These are phyloP conservation scores for Mythimna ferrago DNA, from an alignment of 2,888 invertebrate genomes.

Conservation along the genomic window DNA sequence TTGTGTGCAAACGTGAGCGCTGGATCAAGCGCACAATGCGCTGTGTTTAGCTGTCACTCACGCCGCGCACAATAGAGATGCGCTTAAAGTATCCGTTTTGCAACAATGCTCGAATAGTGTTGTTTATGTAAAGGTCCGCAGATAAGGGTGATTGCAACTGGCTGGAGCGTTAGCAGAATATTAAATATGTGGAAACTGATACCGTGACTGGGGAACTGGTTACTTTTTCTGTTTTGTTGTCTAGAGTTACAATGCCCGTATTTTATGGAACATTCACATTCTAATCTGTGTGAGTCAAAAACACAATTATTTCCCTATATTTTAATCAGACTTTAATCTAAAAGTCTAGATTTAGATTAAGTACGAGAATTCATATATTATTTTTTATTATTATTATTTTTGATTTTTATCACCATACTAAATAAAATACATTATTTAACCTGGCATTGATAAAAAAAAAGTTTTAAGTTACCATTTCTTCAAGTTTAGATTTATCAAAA, in stretches of 20 bases:
- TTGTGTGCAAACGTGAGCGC: slow-evolving; percentile 56
- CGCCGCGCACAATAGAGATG: slow-evolving; percentile 77
- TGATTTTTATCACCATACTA: background rate
- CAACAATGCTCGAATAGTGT: slow-evolving; percentile 74
- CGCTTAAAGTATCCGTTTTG: slow-evolving; percentile 75
- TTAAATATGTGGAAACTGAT: slow-evolving; percentile 39
- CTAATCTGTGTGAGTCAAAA: background rate
- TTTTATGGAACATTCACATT: background rate
- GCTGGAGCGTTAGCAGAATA: slow-evolving; percentile 70
- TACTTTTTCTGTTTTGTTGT: background rate
- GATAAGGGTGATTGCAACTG: slow-evolving; percentile 82
- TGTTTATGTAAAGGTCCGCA: slow-evolving; percentile 73
- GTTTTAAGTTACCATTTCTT: background rate
- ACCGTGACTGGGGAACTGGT: background rate
- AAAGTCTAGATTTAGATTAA: too few species aligned
- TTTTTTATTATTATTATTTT: background rate
- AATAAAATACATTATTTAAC: background rate
- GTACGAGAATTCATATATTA: too few species aligned
- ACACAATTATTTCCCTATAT: too few species aligned
- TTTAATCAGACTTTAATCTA: too few species aligned
- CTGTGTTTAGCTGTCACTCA: slow-evolving; percentile 84
- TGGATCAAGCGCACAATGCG: slow-evolving; percentile 69
- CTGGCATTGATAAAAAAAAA: background rate
- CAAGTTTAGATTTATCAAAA: background rate
- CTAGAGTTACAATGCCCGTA: background rate